Percentiles rank a stretch among this genome's conserved stretches.
Evolutionary conservation across 2,888 invertebrate genomes (phyloP).

Genomic region (Salticus scenicus): DNA sequence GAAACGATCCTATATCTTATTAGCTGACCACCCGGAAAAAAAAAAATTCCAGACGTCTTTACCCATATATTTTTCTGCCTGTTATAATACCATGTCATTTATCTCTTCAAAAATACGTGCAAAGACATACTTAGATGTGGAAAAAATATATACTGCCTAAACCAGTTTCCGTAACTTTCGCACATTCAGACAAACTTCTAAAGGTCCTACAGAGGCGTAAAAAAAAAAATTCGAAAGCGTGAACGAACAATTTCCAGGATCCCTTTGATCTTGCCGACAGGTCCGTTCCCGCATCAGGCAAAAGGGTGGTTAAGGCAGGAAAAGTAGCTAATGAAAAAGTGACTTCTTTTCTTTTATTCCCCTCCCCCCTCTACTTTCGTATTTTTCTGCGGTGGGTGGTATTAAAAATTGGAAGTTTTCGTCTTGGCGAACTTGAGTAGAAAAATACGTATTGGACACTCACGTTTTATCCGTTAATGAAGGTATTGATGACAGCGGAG

Average conservation of each 20-base stretch:
- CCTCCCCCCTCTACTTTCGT: too few species aligned
- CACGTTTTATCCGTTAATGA: conserved; percentile 26
- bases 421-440: background rate
- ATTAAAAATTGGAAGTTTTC: background rate
- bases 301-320: conserved; percentile 36
- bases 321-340: conserved; percentile 66
- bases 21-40: too few species aligned
- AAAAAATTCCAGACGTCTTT: too few species aligned
- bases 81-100: conserved; percentile 1
- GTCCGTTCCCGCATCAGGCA: conserved; percentile 23
- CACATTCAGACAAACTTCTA: background rate
- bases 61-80: background rate
- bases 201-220: conserved; percentile 6
- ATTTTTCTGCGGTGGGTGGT: conserved; percentile 18
- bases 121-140: background rate
- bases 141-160: background rate
- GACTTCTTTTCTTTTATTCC: conserved; percentile 36
- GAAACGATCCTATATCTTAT: too few species aligned
- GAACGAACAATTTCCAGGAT: conserved; percentile 61
- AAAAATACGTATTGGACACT: background rate
- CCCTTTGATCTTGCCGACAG: conserved; percentile 59
- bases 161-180: background rate
- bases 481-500: conserved; percentile 16
- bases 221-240: conserved; percentile 40
- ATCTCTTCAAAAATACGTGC: conserved; percentile 6